Evolutionary conservation across 2,113 vertebrate species (phyloP), one percentile per base, ranked within the genome.

Genomic region (Rhinoptilus africanus): DNA sequence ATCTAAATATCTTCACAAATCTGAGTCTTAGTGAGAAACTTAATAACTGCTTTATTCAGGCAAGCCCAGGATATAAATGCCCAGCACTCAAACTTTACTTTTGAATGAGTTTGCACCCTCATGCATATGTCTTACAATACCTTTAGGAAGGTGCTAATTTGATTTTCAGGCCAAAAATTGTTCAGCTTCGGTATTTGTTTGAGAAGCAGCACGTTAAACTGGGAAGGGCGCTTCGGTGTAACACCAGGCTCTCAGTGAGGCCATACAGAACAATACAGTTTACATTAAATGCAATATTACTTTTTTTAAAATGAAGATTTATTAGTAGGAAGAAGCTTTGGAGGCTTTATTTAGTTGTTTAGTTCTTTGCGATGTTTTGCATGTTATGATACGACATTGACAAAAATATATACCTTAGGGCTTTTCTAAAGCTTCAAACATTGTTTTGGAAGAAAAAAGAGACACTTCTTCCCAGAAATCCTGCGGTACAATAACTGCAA

Each of bases 1-100:
- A 96, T 94, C 92, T 95, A 94, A 92, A 92, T 96, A 95, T 96
- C 90, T 94, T 92, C 62, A 71, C 78, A 93, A 92, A 95, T 92
- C 78, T 91, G 43, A 67, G 67, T 77, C 83, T 94, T 87, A 76
- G 86, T 64, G 84, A 73, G 92, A 66, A 96, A 78, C 77, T 89
- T 93, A 92, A 89, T 93, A 15, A 15, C 74, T 81, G 59, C 60
- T 84, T 82, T 91, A 75, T 89, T 91, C 80, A 64, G 74, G 62
- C 62, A 73, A 87, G 62, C 45, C 62, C 14, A 12, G 81, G 91
- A 30, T 96, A 89, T 75, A 88, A 91, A 91, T 88, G 53, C 47
- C 83, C 85, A 87, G 32, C 35, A 23, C 81, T 95, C 41, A 39
- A 76, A 43, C 85, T 73, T 87, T 94, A 89, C 71, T 94, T 94